These are phyloP conservation scores for Rallus crepitans DNA, from an alignment of 2,797 vertebrate genomes.

Conservation along the genomic window DNA sequence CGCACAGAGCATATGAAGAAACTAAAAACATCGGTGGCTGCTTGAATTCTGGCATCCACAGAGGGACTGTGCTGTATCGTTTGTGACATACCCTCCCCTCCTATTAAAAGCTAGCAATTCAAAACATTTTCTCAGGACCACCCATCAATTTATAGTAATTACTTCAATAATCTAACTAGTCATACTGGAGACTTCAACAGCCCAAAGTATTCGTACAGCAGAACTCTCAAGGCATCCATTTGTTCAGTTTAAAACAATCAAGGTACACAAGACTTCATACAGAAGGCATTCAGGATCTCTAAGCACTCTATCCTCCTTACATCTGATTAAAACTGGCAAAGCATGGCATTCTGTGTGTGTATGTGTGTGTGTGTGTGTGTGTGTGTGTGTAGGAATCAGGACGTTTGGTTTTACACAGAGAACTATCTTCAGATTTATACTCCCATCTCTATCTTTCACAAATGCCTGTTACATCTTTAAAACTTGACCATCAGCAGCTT, in stretches of 20 bases:
- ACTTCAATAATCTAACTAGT: constrained; percentile 71
- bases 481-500: neutral
- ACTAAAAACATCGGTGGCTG: constrained; percentile 63
- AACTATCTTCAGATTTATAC: neutral
- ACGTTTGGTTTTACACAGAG: neutral
- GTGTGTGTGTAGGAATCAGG: too few species aligned
- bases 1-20: neutral
- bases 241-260: constrained; percentile 39
- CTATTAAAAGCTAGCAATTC: constrained; percentile 73
- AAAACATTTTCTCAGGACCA: constrained; percentile 77
- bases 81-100: constrained; percentile 60
- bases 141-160: constrained; percentile 80
- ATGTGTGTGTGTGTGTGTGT: too few species aligned
- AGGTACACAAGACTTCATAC: neutral
- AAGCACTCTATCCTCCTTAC: neutral
- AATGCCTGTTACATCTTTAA: neutral
- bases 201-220: constrained; percentile 20
- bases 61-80: neutral
- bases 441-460: neutral
- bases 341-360: neutral
- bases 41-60: constrained; percentile 35
- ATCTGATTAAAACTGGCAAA: neutral
- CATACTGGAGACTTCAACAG: constrained; percentile 65
- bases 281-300: neutral
- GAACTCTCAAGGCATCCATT: constrained; percentile 53